A percentile compares a stretch with the other conserved stretches of the same genome.
phyloP scores from a whole-genome alignment of 2,888 invertebrate genomes.

The Leptopilina syphax region DNA sequence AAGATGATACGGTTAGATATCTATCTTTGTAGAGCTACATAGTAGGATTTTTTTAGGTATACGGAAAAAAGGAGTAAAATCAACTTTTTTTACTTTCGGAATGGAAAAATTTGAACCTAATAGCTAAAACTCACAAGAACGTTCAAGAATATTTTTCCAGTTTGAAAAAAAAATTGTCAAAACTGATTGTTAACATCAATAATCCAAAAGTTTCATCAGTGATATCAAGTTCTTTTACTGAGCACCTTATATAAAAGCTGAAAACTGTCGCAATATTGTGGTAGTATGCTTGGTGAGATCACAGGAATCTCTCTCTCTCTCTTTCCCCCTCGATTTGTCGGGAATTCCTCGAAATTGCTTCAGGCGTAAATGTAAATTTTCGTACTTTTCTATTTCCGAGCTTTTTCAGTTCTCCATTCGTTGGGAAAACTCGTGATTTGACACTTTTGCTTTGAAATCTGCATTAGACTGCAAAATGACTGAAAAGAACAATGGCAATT shows the following conservation, averaged over 20 bases:
- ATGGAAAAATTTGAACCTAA: too few relatives aligned
- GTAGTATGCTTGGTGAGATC: conserved; percentile 45
- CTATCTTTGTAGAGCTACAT: too few relatives aligned
- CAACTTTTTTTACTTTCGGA: too few relatives aligned
- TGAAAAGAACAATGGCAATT: background rate
- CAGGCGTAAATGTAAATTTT: conserved; percentile 47
- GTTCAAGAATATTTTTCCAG: too few relatives aligned
- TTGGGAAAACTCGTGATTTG: background rate
- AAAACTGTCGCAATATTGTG: conserved; percentile 49
- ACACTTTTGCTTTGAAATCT: background rate
- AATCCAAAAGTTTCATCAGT: background rate
- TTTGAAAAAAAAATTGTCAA: too few relatives aligned
- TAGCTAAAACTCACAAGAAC: too few relatives aligned
- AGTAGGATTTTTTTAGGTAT: too few relatives aligned
- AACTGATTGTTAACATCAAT: too few relatives aligned
- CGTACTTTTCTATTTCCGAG: conserved; percentile 8
- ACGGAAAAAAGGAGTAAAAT: too few relatives aligned
- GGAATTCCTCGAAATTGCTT: conserved; percentile 45
- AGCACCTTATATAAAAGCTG: conserved; percentile 52
- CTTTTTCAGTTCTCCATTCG: background rate
- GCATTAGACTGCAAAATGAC: background rate
- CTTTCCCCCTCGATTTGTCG: conserved; percentile 41
- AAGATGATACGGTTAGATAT: too few relatives aligned
- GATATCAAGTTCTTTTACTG: conserved; percentile 8
- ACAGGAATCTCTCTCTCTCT: conserved; percentile 54